These are phyloP conservation scores for Tenthredo scrophulariae DNA, from an alignment of 2,888 invertebrate species.

Conservation along the genomic window DNA sequence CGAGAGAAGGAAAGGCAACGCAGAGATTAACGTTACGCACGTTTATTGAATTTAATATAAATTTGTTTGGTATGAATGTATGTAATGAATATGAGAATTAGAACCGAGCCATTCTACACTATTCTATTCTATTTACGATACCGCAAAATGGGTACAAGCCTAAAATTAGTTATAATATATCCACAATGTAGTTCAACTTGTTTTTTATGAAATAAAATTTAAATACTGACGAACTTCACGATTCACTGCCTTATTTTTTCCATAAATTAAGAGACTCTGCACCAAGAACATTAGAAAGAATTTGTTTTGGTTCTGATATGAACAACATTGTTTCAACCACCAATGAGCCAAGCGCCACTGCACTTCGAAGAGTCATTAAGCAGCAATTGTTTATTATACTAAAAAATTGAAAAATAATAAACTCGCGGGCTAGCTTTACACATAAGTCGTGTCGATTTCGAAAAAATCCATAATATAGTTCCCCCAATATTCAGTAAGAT, in stretches of 20 bases:
- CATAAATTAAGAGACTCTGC: too few species aligned
- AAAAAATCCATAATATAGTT: too few species aligned
- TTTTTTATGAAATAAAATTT: constrained; percentile 52
- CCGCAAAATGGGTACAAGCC: constrained; percentile 64
- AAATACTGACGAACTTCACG: constrained; percentile 13
- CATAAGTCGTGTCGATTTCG: too few species aligned
- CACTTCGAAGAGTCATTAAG: too few species aligned
- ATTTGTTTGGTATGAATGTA: constrained; percentile 68
- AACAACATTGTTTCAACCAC: too few species aligned
- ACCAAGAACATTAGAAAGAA: too few species aligned
- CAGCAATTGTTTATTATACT: too few species aligned
- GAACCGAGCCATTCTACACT: constrained; percentile 73
- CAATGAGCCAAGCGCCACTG: too few species aligned
- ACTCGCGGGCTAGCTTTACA: too few species aligned
- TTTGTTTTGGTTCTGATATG: too few species aligned
- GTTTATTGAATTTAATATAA: constrained; percentile 48
- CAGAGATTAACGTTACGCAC: constrained; percentile 67
- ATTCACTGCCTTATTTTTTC: neutral
- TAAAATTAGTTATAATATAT: constrained; percentile 69
- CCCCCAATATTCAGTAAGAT: too few species aligned
- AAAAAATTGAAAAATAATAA: too few species aligned
- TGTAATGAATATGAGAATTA: constrained; percentile 66
- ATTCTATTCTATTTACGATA: constrained; percentile 55
- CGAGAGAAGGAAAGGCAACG: constrained; percentile 77
- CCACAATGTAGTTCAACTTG: constrained; percentile 70